phyloP scores from a whole-genome alignment of 1,140 invertebrate species.

The Maniola jurtina region DNA sequence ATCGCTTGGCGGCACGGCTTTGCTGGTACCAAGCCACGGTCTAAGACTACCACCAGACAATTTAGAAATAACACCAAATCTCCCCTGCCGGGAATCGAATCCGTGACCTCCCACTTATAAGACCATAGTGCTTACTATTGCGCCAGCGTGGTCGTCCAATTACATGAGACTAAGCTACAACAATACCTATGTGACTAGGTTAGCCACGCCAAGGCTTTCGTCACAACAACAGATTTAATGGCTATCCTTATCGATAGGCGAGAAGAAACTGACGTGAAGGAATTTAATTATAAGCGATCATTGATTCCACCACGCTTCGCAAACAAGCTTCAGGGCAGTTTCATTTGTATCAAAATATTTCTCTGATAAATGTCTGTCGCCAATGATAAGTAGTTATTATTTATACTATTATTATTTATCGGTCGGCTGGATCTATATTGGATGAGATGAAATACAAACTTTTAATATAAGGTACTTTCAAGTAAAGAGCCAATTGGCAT shows the following conservation, averaged over 20 bases:
- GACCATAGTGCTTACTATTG: too few species aligned
- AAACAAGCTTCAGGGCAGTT: conserved; percentile 51
- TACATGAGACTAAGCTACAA: too few species aligned
- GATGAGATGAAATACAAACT: neutral
- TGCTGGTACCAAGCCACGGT: too few species aligned
- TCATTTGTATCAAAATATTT: conserved; percentile 43
- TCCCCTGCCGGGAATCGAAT: too few species aligned
- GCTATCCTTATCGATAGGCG: conserved; percentile 32
- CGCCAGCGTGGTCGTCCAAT: too few species aligned
- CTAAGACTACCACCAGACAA: too few species aligned
- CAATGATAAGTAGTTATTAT: conserved; percentile 40
- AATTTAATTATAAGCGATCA: conserved; percentile 62
- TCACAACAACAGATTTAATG: conserved; percentile 19
- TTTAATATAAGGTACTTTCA: too few species aligned
- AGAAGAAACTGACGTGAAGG: conserved; percentile 42
- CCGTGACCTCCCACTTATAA: too few species aligned
- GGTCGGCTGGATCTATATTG: neutral
- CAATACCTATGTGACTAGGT: neutral
- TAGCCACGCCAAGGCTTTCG: neutral
- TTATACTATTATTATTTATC: conserved; percentile 11
- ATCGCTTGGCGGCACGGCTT: too few species aligned
- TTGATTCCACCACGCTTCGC: conserved; percentile 51
- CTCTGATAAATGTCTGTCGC: conserved; percentile 30
- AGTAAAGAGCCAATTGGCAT: too few species aligned
- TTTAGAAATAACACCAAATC: too few species aligned